phyloP scores from a whole-genome alignment of 2,797 vertebrate species.

The Bryconaethiops microstoma region DNA sequence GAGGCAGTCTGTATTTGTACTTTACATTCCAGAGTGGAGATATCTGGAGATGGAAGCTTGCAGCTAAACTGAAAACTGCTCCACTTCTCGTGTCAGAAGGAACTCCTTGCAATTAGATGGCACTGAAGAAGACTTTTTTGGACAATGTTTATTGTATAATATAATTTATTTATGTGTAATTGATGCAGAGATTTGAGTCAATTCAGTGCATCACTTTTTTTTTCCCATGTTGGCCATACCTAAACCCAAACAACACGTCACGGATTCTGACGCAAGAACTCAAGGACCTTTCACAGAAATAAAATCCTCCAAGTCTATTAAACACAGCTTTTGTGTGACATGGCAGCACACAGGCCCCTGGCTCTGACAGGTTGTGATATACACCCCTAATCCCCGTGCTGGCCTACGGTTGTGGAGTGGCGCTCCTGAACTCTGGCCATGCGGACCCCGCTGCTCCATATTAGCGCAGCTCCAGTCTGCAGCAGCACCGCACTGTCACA shows the following conservation, averaged over 20 bases:
- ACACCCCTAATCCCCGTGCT: conserved; percentile 35
- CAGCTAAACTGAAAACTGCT: conserved; percentile 57
- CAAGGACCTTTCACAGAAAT: neutral
- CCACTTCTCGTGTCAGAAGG: conserved; percentile 51
- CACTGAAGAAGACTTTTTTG: neutral
- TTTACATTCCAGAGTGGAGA: conserved; percentile 57
- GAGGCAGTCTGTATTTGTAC: conserved; percentile 58
- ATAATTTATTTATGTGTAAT: too few species aligned
- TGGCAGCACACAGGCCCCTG: neutral
- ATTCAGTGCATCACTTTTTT: conserved; percentile 35
- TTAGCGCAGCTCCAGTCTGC: conserved; percentile 39
- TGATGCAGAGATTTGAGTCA: too few species aligned
- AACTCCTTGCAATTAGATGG: conserved; percentile 45
- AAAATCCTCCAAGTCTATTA: conserved; percentile 1
- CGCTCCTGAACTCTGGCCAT: conserved; percentile 38
- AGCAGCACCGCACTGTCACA: conserved; percentile 50
- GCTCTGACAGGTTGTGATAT: conserved; percentile 34
- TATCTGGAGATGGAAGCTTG: conserved; percentile 53
- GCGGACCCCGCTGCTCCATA: conserved; percentile 35
- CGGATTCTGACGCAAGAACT: neutral
- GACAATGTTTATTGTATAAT: too few species aligned
- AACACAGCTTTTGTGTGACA: neutral
- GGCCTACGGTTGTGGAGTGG: neutral
- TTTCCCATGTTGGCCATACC: conserved; percentile 3
- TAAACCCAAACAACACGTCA: neutral